Evolutionary conservation across 2,797 vertebrate genomes (phyloP).

Genomic region (Melanotaenia nigrans): DNA sequence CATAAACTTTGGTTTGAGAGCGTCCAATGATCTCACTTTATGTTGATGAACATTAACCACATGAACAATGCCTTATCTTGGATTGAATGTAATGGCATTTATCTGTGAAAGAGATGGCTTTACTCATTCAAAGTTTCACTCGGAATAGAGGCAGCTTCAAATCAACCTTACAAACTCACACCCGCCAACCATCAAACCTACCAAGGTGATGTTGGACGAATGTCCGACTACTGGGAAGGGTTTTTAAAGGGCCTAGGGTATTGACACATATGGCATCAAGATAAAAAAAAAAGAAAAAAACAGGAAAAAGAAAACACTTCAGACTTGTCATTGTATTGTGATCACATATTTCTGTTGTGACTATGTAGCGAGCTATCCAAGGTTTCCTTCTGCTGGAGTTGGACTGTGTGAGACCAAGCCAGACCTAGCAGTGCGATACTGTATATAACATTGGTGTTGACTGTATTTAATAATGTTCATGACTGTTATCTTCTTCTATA

Average conservation of each 20-base stretch:
- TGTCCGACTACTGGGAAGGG: conserved; percentile 75
- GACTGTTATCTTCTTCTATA: conserved; percentile 96
- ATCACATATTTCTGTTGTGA: conserved; percentile 96
- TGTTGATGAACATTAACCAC: conserved; percentile 88
- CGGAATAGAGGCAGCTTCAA: conserved; percentile 88
- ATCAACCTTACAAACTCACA: conserved; percentile 82
- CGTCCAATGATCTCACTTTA: conserved; percentile 76
- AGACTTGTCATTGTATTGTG: conserved; percentile 94
- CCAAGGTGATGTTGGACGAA: conserved; percentile 74
- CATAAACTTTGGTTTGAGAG: conserved; percentile 84
- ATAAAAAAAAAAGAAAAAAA: conserved; percentile 76
- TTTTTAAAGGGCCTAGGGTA: conserved; percentile 80
- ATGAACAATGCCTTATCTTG: conserved; percentile 99
- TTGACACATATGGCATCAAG: conserved; percentile 68
- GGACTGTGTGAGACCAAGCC: conserved; percentile 82
- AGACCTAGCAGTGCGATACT: conserved; percentile 94
- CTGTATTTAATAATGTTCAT: conserved; percentile 95
- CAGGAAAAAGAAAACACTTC: conserved; percentile 84
- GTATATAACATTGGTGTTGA: conserved; percentile 97
- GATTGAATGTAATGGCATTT: conserved; percentile 96
- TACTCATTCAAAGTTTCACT: conserved; percentile 84
- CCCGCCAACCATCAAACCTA: conserved; percentile 81
- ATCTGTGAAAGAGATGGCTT: conserved; percentile 88
- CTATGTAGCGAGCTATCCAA: conserved; percentile 90
- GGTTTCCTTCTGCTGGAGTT: conserved; percentile 87